phyloP scores from a whole-genome alignment of 2,888 invertebrate species.

The Mythimna pallens region DNA sequence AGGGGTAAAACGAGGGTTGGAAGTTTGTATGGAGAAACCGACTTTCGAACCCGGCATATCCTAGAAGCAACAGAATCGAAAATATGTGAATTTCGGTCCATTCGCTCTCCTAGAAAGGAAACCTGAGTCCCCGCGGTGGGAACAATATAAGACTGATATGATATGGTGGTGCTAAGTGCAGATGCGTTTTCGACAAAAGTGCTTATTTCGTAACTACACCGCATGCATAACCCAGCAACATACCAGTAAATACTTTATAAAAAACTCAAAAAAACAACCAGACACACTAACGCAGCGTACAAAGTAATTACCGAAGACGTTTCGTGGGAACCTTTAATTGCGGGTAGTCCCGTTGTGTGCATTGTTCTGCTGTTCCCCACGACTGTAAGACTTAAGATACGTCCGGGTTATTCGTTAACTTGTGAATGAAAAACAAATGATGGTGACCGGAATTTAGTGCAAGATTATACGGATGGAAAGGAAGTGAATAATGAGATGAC shows the following conservation, averaged over 20 bases:
- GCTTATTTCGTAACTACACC: neutral
- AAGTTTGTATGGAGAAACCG: too few relatives aligned
- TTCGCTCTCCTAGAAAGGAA: too few relatives aligned
- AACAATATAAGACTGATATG: too few relatives aligned
- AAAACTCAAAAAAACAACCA: conserved; percentile 41
- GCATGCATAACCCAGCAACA: neutral
- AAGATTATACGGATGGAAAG: neutral
- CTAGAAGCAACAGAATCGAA: too few relatives aligned
- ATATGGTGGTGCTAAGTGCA: too few relatives aligned
- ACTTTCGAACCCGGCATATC: too few relatives aligned
- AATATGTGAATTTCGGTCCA: too few relatives aligned
- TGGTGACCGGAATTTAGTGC: conserved; percentile 3
- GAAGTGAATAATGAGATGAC: neutral
- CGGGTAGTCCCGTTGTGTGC: conserved; percentile 52
- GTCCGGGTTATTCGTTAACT: conserved; percentile 48
- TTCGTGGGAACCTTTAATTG: conserved; percentile 63
- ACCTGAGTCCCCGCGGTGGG: too few relatives aligned
- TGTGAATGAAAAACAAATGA: conserved; percentile 46
- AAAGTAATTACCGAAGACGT: conserved; percentile 54
- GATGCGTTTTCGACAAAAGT: too few relatives aligned
- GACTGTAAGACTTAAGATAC: conserved; percentile 44
- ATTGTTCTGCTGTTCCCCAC: conserved; percentile 61
- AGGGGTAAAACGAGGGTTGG: too few relatives aligned
- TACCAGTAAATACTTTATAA: conserved; percentile 27
- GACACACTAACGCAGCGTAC: conserved; percentile 46